Evolutionary conservation across 2,113 vertebrate species (phyloP).

Genomic region (Nibea albiflora): DNA sequence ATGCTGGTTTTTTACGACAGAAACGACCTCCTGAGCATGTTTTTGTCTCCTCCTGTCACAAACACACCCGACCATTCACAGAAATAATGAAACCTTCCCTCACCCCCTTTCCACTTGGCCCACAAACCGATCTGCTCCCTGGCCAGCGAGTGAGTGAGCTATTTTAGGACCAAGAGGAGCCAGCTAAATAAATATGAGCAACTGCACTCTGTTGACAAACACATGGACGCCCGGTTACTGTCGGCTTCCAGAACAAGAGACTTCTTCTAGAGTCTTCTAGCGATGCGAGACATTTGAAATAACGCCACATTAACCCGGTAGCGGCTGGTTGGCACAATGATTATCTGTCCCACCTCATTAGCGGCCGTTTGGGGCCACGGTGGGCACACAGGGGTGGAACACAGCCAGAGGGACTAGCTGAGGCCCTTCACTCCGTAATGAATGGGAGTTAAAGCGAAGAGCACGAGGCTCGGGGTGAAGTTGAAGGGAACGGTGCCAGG

Average conservation of each 20-base stretch:
- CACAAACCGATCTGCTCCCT: conserved; percentile 22
- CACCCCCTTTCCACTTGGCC: conserved; percentile 40
- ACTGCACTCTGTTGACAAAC: conserved; percentile 76
- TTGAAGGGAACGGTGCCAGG: conserved; percentile 51
- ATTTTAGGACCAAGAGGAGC: conserved; percentile 66
- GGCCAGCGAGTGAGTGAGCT: conserved; percentile 46
- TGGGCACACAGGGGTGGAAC: conserved; percentile 49
- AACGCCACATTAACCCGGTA: background rate
- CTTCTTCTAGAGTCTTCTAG: too few relatives aligned
- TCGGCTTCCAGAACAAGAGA: too few relatives aligned
- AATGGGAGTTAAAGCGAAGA: conserved; percentile 53
- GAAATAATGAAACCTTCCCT: conserved; percentile 29
- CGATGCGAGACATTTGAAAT: background rate
- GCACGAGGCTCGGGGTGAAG: conserved; percentile 34
- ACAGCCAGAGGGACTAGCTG: conserved; percentile 49
- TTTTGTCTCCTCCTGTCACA: background rate
- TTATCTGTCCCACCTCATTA: conserved; percentile 73
- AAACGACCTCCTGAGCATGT: background rate
- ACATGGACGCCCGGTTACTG: background rate
- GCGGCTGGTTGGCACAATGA: conserved; percentile 37
- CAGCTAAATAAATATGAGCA: conserved; percentile 63
- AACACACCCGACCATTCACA: conserved; percentile 27
- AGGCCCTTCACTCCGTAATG: conserved; percentile 59
- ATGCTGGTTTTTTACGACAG: background rate
- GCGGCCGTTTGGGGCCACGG: conserved; percentile 54